Base-by-base conservation (phyloP, 2,888 invertebrate species). In the Spisula solida region DNA sequence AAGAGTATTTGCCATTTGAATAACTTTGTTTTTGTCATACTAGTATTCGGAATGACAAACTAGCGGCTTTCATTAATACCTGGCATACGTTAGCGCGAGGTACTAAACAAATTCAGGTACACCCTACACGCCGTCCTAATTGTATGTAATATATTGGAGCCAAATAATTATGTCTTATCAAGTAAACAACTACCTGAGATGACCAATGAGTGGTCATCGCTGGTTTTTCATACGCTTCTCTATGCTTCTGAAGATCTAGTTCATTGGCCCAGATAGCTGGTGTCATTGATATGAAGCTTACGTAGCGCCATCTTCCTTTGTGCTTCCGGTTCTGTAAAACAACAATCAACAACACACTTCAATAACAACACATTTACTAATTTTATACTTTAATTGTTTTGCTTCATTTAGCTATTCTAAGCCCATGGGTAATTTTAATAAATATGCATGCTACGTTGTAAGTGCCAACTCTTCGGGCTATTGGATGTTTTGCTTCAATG, bases 221-320 rank as follows among this genome's bases (percentile, higher is more conserved):
- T 31, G 94, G 85, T 6, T 92, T 83, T 18, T 90, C 79, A 85
- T 94, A 95, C 0, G 94, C 95, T n/a, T 93, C 51, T 29, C 85
- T 88, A 83, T 95, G 94, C 10, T 87, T 81, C 6, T 88, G 83
- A 20, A 95, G 81, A 81, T 95, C 95, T 16, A 88, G 56, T n/a
- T 89, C 85, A 12, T 90, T 90, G 8, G 95, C 94, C 95, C 95
- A 95, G 5, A 89, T 89, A 16, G 95, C 95, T 0, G 95, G 95
- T 0, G 93, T 93, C 95, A 95, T 95, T 89, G 94, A 95, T 20
- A 94, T 93, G 84, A 95, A 94, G 4, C 93, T 90, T n/a, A 93
- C 93, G 87, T 86, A 95, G 25, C 95, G 93, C 95, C 95, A 95
- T 82, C 95, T 88, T 6, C 91, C 94, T 10, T 93, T 88, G 55